phyloP scores from a whole-genome alignment of 2,113 vertebrate genomes.

The western clawed frog (Xenopus tropicalis) region UCB_Xtro_10.0 CM004446.2:60821501-60822000 shows the following conservation, averaged over 20 bases:
- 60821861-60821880: too few species aligned
- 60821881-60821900: too few species aligned
- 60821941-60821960: too few species aligned
- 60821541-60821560: constrained; percentile 48
- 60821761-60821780: constrained; percentile 63
- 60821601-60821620: constrained; percentile 66
- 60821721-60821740: constrained; percentile 80
- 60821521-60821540: constrained; percentile 67
- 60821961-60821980: too few species aligned
- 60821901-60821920: too few species aligned
- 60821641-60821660: constrained; percentile 70
- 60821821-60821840: constrained; percentile 40
- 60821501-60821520: constrained; percentile 49
- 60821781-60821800: constrained; percentile 34
- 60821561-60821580: background rate
- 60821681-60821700: constrained; percentile 59
- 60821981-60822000: too few species aligned
- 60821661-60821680: constrained; percentile 73
- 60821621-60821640: constrained; percentile 78
- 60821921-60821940: too few species aligned
- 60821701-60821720: constrained; percentile 70
- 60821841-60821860: too few species aligned
- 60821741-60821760: constrained; percentile 69
- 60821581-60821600: constrained; percentile 58
- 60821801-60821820: constrained; percentile 51